Base-by-base conservation (phyloP, 2,797 vertebrate genomes). In the Hippoglossus hippoglossus region DNA sequence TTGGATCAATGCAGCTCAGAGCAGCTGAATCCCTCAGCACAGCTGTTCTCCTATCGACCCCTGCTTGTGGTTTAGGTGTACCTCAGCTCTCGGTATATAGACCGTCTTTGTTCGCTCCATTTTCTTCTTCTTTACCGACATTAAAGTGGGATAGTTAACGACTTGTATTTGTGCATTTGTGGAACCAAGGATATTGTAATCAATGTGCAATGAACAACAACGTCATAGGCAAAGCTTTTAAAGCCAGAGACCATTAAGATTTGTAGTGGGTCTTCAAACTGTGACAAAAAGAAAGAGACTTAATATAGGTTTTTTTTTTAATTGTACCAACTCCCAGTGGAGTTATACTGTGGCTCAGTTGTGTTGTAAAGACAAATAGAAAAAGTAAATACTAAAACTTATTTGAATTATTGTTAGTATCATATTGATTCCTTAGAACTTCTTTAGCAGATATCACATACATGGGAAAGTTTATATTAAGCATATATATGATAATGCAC, bases 1-100 rank as follows among this genome's bases (percentile, higher is more conserved):
- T 73, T 10, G 59, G 66, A 90, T 91, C 88, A 80, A 87, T 90
- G 63, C 63, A 67, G 53, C 69, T 84, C 67, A 58, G 60, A 72
- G 75, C 65, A 61, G 73, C 56, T 67, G 72, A 83, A 69, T 79
- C 73, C 79, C 55, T 71, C 59, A 47, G 50, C 61, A 71, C 54
- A 75, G 72, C 82, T 87, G 74, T 75, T 76, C 63, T 72, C 24
- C 26, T 51, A 84, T 90, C 72, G 72, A 89, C 76, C 61, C 69
- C 47, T 54, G 36, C 52, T 25, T 21, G 72, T 79, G 63, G 59
- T 75, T 77, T 59, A 66, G 70, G 62, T 76, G 65, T 47, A 61
- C 39, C 58, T 79, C 58, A 53, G 63, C 55, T 64, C 65, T 49
- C 31, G 53, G 31, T 64, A 73, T 64, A 73, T 31, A 68, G 52